These are phyloP conservation scores for Parus major DNA, from an alignment of 2,113 vertebrate genomes.

Conservation along the genomic window DNA sequence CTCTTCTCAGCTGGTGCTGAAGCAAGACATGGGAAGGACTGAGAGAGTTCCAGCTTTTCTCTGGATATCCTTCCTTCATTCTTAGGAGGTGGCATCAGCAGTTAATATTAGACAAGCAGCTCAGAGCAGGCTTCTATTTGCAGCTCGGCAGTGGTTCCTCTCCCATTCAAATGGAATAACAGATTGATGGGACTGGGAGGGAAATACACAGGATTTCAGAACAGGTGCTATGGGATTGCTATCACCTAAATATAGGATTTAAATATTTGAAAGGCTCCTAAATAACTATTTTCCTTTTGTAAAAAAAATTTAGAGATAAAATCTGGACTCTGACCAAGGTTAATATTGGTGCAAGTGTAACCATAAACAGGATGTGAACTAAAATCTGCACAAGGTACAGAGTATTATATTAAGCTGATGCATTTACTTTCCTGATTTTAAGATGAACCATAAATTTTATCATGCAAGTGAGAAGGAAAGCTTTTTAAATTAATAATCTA, in stretches of 20 bases:
- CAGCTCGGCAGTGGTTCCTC: neutral
- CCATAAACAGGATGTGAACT: neutral
- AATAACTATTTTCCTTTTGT: neutral
- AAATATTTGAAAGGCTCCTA: neutral
- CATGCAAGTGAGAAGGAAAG: neutral
- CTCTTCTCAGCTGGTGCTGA: neutral
- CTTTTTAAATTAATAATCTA: neutral
- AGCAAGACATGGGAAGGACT: neutral
- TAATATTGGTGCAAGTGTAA: neutral
- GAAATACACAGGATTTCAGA: neutral
- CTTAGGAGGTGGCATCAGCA: neutral
- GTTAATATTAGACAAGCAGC: neutral
- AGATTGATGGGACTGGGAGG: neutral
- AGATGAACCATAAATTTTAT: neutral
- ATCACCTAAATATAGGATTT: neutral
- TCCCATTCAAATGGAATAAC: neutral
- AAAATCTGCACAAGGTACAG: neutral
- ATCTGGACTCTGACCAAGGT: neutral
- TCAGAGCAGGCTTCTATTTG: neutral
- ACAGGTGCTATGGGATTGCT: neutral
- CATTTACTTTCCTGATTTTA: neutral
- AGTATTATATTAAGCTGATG: neutral
- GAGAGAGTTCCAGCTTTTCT: neutral
- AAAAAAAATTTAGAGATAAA: neutral
- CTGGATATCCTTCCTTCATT: neutral